Evolutionary conservation across 2,113 vertebrate genomes (phyloP).

Genomic region (Loxodonta africana): DNA sequence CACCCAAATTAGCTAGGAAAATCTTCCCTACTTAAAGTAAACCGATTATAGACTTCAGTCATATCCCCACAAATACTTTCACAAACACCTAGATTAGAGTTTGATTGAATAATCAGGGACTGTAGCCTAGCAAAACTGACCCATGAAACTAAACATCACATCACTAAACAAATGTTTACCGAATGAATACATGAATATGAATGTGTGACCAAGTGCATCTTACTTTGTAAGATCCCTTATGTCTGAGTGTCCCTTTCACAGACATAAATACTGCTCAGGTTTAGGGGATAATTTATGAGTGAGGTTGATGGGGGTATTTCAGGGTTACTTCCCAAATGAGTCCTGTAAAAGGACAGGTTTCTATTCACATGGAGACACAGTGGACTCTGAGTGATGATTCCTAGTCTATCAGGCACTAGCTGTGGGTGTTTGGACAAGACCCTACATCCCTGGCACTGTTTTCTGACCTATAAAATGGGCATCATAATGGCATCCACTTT

Average conservation of each 20-base stretch:
- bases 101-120: not conserved
- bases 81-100: not conserved
- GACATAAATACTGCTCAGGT: not conserved
- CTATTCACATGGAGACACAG: rapidly evolving
- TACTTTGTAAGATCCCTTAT: not conserved
- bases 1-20: not conserved
- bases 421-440: not conserved
- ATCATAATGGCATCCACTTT: no score
- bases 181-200: not conserved
- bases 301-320: not conserved
- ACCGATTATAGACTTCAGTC: not conserved
- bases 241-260: no score
- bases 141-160: not conserved
- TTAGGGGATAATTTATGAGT: not conserved
- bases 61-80: not conserved
- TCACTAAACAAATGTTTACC: rapidly evolving
- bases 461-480: not conserved
- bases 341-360: not conserved
- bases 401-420: no score
- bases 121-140: not conserved
- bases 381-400: rapidly evolving
- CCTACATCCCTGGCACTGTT: not conserved
- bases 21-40: not conserved
- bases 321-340: not conserved
- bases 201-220: rapidly evolving